Conservation (phyloP, 2,888 invertebrate species). For the Agonum fuliginosum region DNA sequence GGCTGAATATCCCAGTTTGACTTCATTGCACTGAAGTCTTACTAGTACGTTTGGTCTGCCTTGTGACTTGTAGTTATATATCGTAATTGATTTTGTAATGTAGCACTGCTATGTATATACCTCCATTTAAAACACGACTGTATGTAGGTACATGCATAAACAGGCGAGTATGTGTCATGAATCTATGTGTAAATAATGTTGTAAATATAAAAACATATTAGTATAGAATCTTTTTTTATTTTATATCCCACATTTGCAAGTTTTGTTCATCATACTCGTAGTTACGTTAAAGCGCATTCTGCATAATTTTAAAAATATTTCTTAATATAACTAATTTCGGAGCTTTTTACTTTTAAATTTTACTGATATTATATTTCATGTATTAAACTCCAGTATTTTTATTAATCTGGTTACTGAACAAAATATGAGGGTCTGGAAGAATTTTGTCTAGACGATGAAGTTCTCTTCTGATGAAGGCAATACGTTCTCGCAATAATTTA, state of each 20-base stretch:
- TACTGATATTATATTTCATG: too few relatives aligned
- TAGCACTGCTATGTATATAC: constrained; percentile 55
- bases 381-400: too few relatives aligned
- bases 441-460: too few relatives aligned
- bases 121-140: constrained; percentile 48
- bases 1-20: constrained; percentile 28
- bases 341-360: too few relatives aligned
- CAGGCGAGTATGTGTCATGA: constrained; percentile 49
- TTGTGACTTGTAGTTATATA: constrained; percentile 59
- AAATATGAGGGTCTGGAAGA: too few relatives aligned
- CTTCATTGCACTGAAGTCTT: constrained; percentile 31
- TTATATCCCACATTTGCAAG: background rate
- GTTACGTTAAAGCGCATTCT: too few relatives aligned
- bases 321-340: too few relatives aligned
- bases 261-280: background rate
- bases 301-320: too few relatives aligned
- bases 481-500: too few relatives aligned
- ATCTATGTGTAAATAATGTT: constrained; percentile 59
- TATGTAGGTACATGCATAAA: constrained; percentile 49
- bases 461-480: too few relatives aligned
- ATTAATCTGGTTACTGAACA: too few relatives aligned
- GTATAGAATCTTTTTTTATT: constrained; percentile 52
- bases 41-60: constrained; percentile 27
- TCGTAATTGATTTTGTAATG: constrained; percentile 56
- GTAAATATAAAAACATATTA: constrained; percentile 58